phyloP scores from a whole-genome alignment of 2,797 vertebrate species.

The Caiman crocodilus region DNA sequence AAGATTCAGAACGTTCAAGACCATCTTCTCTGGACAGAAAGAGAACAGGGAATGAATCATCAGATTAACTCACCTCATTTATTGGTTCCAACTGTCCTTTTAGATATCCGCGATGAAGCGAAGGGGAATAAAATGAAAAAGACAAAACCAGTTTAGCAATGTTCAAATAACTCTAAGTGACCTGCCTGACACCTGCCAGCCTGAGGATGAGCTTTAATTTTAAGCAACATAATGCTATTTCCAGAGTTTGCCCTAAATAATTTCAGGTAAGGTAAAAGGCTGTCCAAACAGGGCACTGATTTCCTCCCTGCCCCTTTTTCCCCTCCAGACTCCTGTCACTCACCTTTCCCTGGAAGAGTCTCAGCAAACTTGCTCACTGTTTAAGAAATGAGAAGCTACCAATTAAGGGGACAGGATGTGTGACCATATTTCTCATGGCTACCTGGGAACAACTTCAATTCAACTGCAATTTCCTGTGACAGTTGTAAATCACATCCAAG shows the following conservation, averaged over 20 bases:
- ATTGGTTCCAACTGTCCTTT: slow-evolving; percentile 94
- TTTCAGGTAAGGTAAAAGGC: not conserved
- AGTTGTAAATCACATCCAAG: not conserved
- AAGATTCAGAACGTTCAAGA: slow-evolving; percentile 58
- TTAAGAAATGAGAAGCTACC: not conserved
- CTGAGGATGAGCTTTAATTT: slow-evolving; percentile 46
- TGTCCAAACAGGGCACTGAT: not conserved
- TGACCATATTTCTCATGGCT: not conserved
- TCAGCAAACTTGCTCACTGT: not conserved
- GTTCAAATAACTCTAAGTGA: slow-evolving; percentile 69
- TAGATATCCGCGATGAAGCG: slow-evolving; percentile 82
- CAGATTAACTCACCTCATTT: slow-evolving; percentile 87
- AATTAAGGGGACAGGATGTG: not conserved
- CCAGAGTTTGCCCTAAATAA: not conserved
- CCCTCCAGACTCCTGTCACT: not conserved
- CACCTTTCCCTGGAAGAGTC: not conserved
- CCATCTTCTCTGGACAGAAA: slow-evolving; percentile 67
- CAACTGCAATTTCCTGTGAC: not conserved
- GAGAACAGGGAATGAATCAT: slow-evolving; percentile 59
- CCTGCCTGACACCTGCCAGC: slow-evolving; percentile 49
- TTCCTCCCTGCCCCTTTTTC: not conserved
- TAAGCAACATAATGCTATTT: slow-evolving; percentile 49
- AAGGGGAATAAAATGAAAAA: slow-evolving; percentile 69
- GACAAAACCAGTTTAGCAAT: slow-evolving; percentile 83
- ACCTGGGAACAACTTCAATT: not conserved